phyloP scores from a whole-genome alignment of 2,113 vertebrate species.

The Corvus cornix region DNA sequence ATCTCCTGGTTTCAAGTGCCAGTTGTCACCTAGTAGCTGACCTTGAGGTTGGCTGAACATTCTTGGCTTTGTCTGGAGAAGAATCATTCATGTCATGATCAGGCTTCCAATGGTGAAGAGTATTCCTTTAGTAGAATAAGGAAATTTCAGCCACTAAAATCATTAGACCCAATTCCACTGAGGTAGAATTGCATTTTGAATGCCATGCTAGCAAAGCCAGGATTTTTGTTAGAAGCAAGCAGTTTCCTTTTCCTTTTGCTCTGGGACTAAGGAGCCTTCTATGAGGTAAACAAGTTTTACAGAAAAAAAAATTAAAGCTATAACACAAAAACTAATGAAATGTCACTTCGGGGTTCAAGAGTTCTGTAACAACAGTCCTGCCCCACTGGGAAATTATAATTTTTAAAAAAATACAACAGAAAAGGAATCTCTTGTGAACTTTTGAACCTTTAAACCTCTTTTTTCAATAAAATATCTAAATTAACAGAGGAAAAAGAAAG shows the following conservation, averaged over 20 bases:
- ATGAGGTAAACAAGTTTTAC: neutral
- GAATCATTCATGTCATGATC: neutral
- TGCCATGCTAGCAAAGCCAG: neutral
- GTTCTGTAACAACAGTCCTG: neutral
- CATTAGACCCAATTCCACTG: neutral
- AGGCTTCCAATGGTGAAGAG: neutral
- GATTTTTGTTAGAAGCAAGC: neutral
- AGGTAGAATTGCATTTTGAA: neutral
- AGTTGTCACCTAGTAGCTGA: neutral
- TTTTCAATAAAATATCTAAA: slow-evolving; percentile 60
- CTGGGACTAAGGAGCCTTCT: neutral
- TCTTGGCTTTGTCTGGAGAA: neutral
- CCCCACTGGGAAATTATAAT: neutral
- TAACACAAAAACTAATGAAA: neutral
- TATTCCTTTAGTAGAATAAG: neutral
- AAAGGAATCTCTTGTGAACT: slow-evolving; percentile 53
- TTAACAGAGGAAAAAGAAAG: slow-evolving; percentile 73
- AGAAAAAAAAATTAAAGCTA: neutral
- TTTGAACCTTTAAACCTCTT: slow-evolving; percentile 59
- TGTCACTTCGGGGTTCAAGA: neutral
- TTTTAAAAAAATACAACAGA: neutral
- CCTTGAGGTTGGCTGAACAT: neutral
- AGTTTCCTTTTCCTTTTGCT: neutral
- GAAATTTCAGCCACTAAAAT: neutral
- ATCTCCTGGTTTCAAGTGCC: neutral